Evolutionary conservation across 2,113 vertebrate species (phyloP).

Genomic region (Sinocyclocheilus grahami): DNA sequence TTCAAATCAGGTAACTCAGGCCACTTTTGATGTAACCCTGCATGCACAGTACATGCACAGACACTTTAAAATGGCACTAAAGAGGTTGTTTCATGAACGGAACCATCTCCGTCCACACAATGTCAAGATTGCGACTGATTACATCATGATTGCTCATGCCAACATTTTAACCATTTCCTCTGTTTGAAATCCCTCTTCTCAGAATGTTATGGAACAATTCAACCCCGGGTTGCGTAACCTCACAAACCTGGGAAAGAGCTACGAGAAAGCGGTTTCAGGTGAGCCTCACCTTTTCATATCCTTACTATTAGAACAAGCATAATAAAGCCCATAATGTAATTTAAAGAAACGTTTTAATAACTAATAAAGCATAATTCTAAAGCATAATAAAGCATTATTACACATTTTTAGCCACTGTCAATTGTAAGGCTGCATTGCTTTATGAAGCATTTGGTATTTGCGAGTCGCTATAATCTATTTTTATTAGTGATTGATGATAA

Average conservation of each 20-base stretch:
- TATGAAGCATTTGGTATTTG: not conserved
- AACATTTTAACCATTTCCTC: constrained; percentile 26
- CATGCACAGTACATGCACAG: not conserved
- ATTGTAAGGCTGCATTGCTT: not conserved
- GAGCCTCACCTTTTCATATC: constrained; percentile 65
- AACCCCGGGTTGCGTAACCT: constrained; percentile 95
- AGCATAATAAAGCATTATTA: not conserved
- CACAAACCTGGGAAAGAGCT: constrained; percentile 95
- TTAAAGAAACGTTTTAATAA: not conserved
- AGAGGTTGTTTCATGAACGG: not conserved
- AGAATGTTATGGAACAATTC: constrained; percentile 99
- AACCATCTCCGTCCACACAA: not conserved
- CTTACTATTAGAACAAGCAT: not conserved
- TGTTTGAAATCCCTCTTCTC: constrained; percentile 33
- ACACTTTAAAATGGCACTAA: not conserved
- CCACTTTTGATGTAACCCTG: not conserved
- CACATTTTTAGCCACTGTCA: not conserved
- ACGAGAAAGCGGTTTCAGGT: constrained; percentile 95
- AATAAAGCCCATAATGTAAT: too few relatives aligned
- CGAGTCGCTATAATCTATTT: not conserved
- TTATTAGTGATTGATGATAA: not conserved
- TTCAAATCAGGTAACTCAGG: not conserved
- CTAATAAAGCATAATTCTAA: too few relatives aligned
- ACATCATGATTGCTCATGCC: constrained; percentile 22
- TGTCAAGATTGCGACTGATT: constrained; percentile 19